Conservation (phyloP, 2,797 vertebrate species). For the Poeciliopsis paucimaculata region DNA sequence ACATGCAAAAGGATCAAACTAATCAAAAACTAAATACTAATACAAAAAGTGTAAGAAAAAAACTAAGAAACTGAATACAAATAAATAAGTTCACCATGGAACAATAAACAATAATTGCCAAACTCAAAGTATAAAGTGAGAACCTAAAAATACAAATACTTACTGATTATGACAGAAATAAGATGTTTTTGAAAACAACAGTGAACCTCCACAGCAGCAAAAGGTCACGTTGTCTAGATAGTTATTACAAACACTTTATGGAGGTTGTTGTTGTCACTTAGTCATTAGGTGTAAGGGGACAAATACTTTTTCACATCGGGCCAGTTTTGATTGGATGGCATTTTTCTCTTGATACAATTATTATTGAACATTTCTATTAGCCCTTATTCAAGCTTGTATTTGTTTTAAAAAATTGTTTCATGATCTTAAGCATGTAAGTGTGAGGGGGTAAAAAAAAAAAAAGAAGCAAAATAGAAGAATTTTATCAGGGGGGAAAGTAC, state of each 20-base stretch:
- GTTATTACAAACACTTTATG: background rate
- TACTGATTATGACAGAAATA: background rate
- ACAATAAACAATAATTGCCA: background rate
- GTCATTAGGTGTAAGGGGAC: background rate
- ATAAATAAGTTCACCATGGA: background rate
- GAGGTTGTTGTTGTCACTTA: background rate
- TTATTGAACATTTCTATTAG: background rate
- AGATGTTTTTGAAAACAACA: background rate
- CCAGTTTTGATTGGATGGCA: background rate
- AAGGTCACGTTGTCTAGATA: background rate
- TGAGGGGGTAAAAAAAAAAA: background rate
- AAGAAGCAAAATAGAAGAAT: background rate
- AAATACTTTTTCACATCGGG: background rate
- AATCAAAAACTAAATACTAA: background rate
- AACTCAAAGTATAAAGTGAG: background rate
- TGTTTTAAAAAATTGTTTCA: background rate
- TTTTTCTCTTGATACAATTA: background rate
- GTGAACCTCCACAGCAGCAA: background rate
- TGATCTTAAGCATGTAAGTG: background rate
- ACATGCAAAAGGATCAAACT: background rate
- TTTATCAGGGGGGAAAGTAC: background rate
- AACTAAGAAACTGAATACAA: background rate
- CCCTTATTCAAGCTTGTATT: background rate
- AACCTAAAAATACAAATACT: background rate
- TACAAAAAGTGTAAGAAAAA: background rate